Percentiles rank a stretch among this genome's conserved stretches.
Evolutionary conservation across 2,888 invertebrate species (phyloP).

Genomic region (Drosophila borborema): DNA sequence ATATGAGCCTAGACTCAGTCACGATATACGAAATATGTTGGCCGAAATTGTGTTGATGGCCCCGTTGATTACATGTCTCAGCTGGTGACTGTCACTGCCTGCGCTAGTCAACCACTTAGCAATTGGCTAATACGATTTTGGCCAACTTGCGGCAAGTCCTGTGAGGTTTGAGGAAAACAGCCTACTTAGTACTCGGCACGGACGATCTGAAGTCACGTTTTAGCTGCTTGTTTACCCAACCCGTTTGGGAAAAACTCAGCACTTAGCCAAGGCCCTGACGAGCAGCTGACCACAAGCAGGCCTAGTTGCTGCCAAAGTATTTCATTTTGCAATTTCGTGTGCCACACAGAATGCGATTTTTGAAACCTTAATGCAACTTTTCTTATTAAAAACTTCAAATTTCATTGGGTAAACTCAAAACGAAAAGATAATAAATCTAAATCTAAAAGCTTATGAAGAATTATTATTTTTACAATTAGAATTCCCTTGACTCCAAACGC

Average conservation of each 20-base stretch:
- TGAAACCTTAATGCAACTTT: background rate
- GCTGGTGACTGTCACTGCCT: conserved; percentile 32
- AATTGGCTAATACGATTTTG: conserved; percentile 40
- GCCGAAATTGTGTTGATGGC: conserved; percentile 35
- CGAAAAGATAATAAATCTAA: background rate
- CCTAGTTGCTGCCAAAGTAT: background rate
- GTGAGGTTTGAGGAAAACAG: conserved; percentile 1
- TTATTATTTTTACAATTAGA: background rate
- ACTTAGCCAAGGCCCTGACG: conserved; percentile 3
- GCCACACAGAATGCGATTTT: background rate
- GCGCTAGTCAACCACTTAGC: conserved; percentile 30
- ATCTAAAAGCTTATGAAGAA: background rate
- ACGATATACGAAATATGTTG: conserved; percentile 25
- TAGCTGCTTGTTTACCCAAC: conserved; percentile 36
- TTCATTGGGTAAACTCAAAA: background rate
- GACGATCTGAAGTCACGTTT: conserved; percentile 42
- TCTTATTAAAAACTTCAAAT: background rate
- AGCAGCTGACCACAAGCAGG: conserved; percentile 37
- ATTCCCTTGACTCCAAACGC: background rate
- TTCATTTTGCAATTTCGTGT: background rate
- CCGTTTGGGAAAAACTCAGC: conserved; percentile 21
- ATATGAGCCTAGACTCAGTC: conserved; percentile 19
- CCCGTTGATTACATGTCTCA: conserved; percentile 50
- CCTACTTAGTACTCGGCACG: conserved; percentile 2
- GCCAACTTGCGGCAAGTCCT: conserved; percentile 7